Evolutionary conservation across 53 echinoderm and acorn worm species (phyloP).

Genomic region (Holothuria leucospilota): DNA sequence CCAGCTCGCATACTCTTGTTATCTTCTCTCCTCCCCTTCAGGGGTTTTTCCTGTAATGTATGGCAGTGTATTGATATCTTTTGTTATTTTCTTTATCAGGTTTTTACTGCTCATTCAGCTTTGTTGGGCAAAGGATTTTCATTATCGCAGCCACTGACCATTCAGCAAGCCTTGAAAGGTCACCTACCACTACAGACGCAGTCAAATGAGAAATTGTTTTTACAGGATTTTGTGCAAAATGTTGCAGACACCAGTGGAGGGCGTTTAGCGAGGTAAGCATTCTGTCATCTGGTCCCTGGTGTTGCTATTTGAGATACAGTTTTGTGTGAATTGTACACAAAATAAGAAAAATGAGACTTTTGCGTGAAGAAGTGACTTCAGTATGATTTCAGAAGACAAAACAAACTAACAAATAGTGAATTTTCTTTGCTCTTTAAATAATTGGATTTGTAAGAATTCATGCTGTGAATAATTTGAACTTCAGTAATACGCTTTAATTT

Average conservation of each 20-base stretch:
- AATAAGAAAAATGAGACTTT: too few relatives aligned
- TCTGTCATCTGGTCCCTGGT: too few relatives aligned
- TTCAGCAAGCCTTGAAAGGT: slow-evolving; percentile 90
- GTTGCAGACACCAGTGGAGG: slow-evolving; percentile 89
- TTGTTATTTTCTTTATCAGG: slow-evolving; percentile 50
- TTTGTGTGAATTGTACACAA: too few relatives aligned
- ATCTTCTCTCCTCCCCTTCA: background rate
- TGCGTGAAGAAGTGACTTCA: too few relatives aligned
- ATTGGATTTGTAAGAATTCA: background rate
- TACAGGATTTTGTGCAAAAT: slow-evolving; percentile 93
- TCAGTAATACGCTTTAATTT: background rate
- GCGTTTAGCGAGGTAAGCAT: slow-evolving; percentile 81
- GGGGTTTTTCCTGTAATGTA: background rate
- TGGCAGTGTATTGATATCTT: background rate
- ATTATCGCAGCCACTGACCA: slow-evolving; percentile 78
- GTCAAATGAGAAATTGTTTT: slow-evolving; percentile 87
- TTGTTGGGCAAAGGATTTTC: slow-evolving; percentile 90
- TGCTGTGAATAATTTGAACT: background rate
- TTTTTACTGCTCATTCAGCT: slow-evolving; percentile 82
- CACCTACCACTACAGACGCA: slow-evolving; percentile 84
- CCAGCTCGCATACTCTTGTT: too few relatives aligned
- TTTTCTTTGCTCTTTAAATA: background rate
- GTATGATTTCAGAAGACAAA: too few relatives aligned
- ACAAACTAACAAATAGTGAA: background rate
- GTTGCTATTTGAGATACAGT: too few relatives aligned